Evolutionary conservation across 2,888 invertebrate species (phyloP).

Genomic region (Leptopilina myrica): DNA sequence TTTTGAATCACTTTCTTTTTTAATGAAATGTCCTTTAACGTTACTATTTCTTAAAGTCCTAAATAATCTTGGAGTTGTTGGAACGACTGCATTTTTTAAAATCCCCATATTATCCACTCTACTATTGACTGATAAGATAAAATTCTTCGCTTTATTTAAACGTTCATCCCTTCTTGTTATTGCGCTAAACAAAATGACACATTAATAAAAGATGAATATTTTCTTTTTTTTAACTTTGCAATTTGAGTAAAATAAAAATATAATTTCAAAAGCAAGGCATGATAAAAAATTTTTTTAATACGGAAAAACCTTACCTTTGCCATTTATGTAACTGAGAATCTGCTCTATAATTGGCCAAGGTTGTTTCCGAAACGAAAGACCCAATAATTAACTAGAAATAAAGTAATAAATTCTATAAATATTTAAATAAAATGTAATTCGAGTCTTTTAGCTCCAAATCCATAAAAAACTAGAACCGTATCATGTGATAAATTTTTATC

Average conservation of each 20-base stretch:
- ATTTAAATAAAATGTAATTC: too few relatives aligned
- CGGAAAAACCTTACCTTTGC: constrained; percentile 63
- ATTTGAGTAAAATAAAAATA: too few relatives aligned
- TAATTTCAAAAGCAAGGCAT: too few relatives aligned
- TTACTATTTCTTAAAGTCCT: background rate
- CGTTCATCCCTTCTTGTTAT: background rate
- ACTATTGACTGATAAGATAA: background rate
- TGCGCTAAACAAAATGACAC: background rate
- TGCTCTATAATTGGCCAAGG: constrained; percentile 54
- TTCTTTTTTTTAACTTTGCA: too few relatives aligned
- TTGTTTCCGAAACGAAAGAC: constrained; percentile 56
- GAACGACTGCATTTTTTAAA: background rate
- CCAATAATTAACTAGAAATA: constrained; percentile 59
- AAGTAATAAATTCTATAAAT: background rate
- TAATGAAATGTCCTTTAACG: constrained; percentile 27
- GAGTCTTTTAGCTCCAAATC: too few relatives aligned
- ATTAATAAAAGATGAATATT: too few relatives aligned
- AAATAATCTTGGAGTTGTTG: background rate
- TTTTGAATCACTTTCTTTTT: background rate
- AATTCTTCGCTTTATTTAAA: background rate
- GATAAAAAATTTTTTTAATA: too few relatives aligned
- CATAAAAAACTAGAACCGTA: too few relatives aligned
- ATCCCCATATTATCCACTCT: background rate
- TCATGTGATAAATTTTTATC: too few relatives aligned
- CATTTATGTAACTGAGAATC: constrained; percentile 56